Evolutionary conservation across 2,888 invertebrate genomes (phyloP).

Genomic region (Gymnoscelis rufifasciata): DNA sequence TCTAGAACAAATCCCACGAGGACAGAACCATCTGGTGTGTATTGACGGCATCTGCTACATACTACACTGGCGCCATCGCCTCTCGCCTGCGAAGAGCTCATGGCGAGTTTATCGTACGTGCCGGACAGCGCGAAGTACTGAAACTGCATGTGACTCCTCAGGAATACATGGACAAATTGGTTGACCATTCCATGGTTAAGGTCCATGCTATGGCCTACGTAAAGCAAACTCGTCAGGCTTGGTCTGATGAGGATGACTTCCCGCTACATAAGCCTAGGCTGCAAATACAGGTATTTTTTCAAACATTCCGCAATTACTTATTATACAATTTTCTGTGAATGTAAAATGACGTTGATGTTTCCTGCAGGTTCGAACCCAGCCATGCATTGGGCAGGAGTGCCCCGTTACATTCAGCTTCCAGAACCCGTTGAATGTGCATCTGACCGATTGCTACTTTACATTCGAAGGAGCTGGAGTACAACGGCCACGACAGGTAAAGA

Average conservation of each 20-base stretch:
- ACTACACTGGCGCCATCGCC: conserved; percentile 83
- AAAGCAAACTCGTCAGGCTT: conserved; percentile 85
- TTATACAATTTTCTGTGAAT: too few relatives aligned
- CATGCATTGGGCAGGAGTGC: conserved; percentile 75
- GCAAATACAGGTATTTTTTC: conserved; percentile 82
- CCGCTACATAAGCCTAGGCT: conserved; percentile 83
- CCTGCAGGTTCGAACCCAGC: conserved; percentile 64
- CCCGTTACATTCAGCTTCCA: conserved; percentile 80
- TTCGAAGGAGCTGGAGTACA: conserved; percentile 85
- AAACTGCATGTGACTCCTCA: conserved; percentile 81
- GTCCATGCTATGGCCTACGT: conserved; percentile 86
- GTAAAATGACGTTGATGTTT: conserved; percentile 2
- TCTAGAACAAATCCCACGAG: conserved; percentile 80
- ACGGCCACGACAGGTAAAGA: conserved; percentile 76
- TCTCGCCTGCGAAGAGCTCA: conserved; percentile 81
- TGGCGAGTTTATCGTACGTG: conserved; percentile 80
- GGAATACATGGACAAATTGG: conserved; percentile 84
- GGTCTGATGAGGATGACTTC: conserved; percentile 87
- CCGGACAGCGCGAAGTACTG: conserved; percentile 81
- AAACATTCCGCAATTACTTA: too few relatives aligned
- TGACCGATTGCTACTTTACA: conserved; percentile 83
- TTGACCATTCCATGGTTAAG: conserved; percentile 85
- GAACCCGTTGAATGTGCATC: conserved; percentile 81
- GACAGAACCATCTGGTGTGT: conserved; percentile 81
- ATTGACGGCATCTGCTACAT: conserved; percentile 82